A percentile compares a stretch with the other conserved stretches of the same genome.
phyloP scores from a whole-genome alignment of 2,888 invertebrate genomes.

The Tridacna crocea region DNA sequence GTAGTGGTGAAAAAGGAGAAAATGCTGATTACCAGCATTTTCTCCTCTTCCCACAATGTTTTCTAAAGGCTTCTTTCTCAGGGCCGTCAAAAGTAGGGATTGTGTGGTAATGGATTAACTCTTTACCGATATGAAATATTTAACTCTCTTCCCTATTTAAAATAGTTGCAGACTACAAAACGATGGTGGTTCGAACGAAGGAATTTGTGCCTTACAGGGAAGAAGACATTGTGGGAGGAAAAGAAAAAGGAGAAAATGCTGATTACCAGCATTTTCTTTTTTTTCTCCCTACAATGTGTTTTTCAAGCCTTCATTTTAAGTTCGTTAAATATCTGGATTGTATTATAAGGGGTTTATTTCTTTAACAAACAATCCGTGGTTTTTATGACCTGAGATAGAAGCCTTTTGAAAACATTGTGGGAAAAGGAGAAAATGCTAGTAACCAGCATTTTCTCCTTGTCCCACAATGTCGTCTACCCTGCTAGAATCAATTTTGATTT shows the following conservation, averaged over 20 bases:
- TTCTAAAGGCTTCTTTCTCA: no score
- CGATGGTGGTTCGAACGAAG: background rate
- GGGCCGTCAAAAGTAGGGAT: background rate
- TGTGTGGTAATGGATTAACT: background rate
- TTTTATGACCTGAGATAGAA: no score
- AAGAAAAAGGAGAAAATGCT: conserved; percentile 9
- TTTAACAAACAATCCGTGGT: no score
- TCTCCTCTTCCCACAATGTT: no score
- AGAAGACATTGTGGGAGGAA: conserved; percentile 1
- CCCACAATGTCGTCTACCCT: no score
- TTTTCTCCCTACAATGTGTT: background rate
- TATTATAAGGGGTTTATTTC: no score
- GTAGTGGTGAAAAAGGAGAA: no score
- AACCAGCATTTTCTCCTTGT: background rate
- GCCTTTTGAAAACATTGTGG: no score
- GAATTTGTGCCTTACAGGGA: background rate
- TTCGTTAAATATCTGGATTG: no score
- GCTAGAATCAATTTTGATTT: no score
- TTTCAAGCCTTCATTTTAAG: no score
- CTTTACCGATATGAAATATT: background rate
- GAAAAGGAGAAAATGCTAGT: conserved; percentile 1
- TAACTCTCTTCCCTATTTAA: background rate
- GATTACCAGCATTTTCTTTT: background rate
- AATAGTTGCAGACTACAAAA: background rate
- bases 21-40: no score